Evolutionary conservation across 2,113 vertebrate genomes (phyloP), one percentile per base, ranked within the genome.

Genomic region (Hippocampus mohnikei): DNA sequence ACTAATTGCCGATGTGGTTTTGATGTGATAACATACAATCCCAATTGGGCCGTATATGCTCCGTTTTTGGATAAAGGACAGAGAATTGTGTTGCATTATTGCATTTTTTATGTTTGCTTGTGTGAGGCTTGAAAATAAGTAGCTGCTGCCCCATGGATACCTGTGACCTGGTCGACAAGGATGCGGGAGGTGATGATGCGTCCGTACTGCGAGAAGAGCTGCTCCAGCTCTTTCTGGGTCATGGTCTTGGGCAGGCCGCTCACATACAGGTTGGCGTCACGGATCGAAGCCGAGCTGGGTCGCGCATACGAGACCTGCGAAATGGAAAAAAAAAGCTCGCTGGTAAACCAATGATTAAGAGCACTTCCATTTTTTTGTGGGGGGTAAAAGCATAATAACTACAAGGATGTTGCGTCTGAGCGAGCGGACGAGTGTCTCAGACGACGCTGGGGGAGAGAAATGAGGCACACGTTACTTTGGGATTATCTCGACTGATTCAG

Each of bases 141-240:
- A 89, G 87, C 78, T 69, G 84, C 80, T 85, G 80, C 78, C 87
- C 89, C 89, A 90, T 88, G 85, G 88, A 93, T 93, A 97, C 95
- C 97, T 98, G 97, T 99, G 93, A 99, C 97, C 95, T 99, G 97
- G 94, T 99, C 97, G 85, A 99, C 97, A 83, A 99, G 95, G 94
- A 99, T 99, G 83, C 97, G 94, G 83, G 97, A 99, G 91, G 97
- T 99, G 94, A 99, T 99, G 93, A 99, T 99, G 87, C 97, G 97
- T 80, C 97, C 97, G 16, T 99, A 99, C 92, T 99, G 97, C 74
- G 97, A 99, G 91, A 99, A 99, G 81, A 99, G 95, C 90, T 99
- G 97, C 89, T 99, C 98, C 90, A 99, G 93, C 77, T 99, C 97
- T 88, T 99, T 99, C 93, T 99, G 98, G 90, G 95, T 97, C 97